Evolutionary conservation across 37 sponge, comb jelly and placozoan genomes (phyloP).

Genomic region (Axinella damicornis): DNA sequence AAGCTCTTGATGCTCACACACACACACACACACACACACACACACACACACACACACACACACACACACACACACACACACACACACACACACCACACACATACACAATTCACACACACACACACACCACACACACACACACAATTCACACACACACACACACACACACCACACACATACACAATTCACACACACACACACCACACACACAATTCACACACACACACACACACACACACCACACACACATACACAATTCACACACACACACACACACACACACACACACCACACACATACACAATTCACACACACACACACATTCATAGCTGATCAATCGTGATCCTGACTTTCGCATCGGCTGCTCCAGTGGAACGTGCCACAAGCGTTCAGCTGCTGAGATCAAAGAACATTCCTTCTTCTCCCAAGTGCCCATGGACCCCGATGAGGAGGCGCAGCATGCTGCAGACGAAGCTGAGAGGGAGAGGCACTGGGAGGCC

Average conservation of each 20-base stretch:
- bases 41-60: too few relatives aligned
- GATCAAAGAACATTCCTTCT: slow-evolving; percentile 84
- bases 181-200: slow-evolving; percentile 6
- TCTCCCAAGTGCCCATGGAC: slow-evolving; percentile 57
- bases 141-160: slow-evolving; percentile 11
- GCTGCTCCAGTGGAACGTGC: slow-evolving; percentile 12
- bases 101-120: too few relatives aligned
- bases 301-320: slow-evolving; percentile 3
- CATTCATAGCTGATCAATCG: slow-evolving; percentile 82
- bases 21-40: too few relatives aligned
- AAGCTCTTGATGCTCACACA: too few relatives aligned
- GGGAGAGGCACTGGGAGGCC: slow-evolving; percentile 39
- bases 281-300: slow-evolving; percentile 11
- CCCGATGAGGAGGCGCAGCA: slow-evolving; percentile 34
- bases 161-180: slow-evolving; percentile 15
- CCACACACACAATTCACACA: too few relatives aligned
- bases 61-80: not conserved
- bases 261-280: slow-evolving; percentile 13
- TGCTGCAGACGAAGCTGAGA: slow-evolving; percentile 40
- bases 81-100: not conserved
- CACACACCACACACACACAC: too few relatives aligned
- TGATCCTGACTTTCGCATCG: slow-evolving; percentile 68
- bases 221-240: too few relatives aligned
- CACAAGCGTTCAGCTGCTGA: slow-evolving; percentile 30
- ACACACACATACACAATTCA: not conserved